These are phyloP conservation scores for Rhinoptilus africanus DNA, from an alignment of 2,113 vertebrate genomes.

Conservation along the genomic window DNA sequence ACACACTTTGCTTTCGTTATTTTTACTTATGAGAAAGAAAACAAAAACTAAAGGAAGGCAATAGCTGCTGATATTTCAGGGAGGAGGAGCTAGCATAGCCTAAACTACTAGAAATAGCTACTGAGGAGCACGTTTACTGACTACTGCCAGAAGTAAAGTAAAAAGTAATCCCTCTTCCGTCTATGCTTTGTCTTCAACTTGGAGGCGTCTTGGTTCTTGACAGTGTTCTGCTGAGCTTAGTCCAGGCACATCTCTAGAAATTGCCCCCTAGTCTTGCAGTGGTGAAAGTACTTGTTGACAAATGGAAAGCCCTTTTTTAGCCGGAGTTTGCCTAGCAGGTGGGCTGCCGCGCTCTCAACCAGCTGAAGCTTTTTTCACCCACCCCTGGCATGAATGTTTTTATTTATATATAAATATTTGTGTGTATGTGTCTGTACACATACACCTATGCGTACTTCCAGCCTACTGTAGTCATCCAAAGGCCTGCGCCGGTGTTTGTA, in stretches of 20 bases:
- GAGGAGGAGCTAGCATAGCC: not conserved
- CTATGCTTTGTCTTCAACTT: not conserved
- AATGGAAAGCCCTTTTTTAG: not conserved
- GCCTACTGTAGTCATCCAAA: not conserved
- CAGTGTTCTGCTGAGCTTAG: not conserved
- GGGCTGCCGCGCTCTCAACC: not conserved
- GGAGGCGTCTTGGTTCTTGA: not conserved
- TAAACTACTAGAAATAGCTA: not conserved
- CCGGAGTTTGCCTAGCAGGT: not conserved
- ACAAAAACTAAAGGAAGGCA: not conserved
- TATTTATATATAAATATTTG: too few relatives aligned
- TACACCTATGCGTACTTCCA: rapidly evolving
- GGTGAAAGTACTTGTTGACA: not conserved
- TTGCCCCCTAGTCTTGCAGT: not conserved
- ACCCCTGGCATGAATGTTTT: not conserved
- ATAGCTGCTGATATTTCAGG: not conserved
- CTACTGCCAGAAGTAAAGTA: not conserved
- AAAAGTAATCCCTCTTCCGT: not conserved
- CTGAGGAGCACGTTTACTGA: not conserved
- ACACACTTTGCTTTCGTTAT: not conserved
- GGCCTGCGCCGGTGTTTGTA: not conserved
- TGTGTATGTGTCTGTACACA: rapidly evolving
- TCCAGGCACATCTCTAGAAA: not conserved
- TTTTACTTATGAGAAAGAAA: not conserved
- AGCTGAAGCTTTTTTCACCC: not conserved